Conservation (phyloP, 2,797 vertebrate genomes). For the Microctenopoma steveboyesi region DNA sequence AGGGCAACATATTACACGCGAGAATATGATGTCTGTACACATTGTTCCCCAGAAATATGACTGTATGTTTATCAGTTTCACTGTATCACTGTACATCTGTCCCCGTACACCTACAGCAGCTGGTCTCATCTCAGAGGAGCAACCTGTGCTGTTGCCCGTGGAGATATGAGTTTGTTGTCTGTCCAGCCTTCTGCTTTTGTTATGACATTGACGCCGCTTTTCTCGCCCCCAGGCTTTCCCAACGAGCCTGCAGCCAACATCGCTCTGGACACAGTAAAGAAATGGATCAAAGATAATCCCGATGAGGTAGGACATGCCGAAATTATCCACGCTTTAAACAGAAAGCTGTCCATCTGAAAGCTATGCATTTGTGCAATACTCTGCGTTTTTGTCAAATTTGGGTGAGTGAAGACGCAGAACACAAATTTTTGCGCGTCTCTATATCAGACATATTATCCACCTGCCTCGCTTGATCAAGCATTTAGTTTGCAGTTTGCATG, state of each 20-base stretch:
- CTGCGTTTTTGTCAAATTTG: constrained; percentile 22
- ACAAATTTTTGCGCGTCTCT: constrained; percentile 47
- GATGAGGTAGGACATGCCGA: constrained; percentile 91
- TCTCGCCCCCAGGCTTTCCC: constrained; percentile 88
- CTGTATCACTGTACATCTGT: constrained; percentile 50
- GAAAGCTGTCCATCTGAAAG: constrained; percentile 16
- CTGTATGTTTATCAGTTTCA: constrained; percentile 25
- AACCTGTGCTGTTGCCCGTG: constrained; percentile 55
- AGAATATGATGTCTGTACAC: constrained; percentile 3
- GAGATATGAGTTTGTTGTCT: constrained; percentile 48
- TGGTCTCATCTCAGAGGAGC: constrained; percentile 54
- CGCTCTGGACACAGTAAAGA: constrained; percentile 91
- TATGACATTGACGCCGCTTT: constrained; percentile 55
- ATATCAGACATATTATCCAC: constrained; percentile 53
- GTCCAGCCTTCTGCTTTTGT: constrained; percentile 41
- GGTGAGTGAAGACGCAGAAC: constrained; percentile 36
- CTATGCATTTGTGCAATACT: constrained; percentile 12
- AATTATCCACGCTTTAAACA: constrained; percentile 29
- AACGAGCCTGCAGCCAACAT: constrained; percentile 95
- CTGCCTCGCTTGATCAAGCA: constrained; percentile 63
- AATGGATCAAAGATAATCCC: constrained; percentile 90
- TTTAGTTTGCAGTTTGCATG: constrained; percentile 60
- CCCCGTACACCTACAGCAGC: constrained; percentile 40
- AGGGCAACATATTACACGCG: constrained; percentile 36
- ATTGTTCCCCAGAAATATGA: constrained; percentile 28